A percentile compares a stretch with the other conserved stretches of the same genome.
These are phyloP conservation scores for Chroicocephalus ridibundus DNA, from an alignment of 2,113 vertebrate species.

Conservation along the genomic window DNA sequence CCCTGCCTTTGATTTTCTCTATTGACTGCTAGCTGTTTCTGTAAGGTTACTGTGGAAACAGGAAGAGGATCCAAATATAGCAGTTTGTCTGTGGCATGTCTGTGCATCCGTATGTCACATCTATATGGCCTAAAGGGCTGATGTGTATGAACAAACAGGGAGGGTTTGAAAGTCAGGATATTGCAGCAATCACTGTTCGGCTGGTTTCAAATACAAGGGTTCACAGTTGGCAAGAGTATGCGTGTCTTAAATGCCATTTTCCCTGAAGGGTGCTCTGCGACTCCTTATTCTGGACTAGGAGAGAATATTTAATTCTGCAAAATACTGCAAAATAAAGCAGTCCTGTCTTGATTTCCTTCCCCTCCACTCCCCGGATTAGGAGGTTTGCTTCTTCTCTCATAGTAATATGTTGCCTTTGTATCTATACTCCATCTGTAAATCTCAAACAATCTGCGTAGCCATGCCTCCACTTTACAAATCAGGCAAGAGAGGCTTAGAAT, in stretches of 20 bases:
- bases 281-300: not conserved
- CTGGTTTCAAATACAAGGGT: fast-evolving
- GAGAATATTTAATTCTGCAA: not conserved
- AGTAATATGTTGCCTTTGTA: not conserved
- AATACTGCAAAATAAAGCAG: not conserved
- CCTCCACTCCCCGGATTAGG: not conserved
- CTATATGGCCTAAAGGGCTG: conserved; percentile 11
- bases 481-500: not conserved
- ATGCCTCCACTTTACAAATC: not conserved
- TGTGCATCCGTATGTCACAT: conserved; percentile 30
- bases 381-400: not conserved
- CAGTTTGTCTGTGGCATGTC: conserved; percentile 33
- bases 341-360: not conserved
- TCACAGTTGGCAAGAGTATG: not conserved
- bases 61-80: not conserved
- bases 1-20: conserved; percentile 62
- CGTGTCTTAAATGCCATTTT: not conserved
- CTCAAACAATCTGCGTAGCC: not conserved
- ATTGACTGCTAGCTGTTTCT: conserved; percentile 54
- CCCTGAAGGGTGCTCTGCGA: not conserved
- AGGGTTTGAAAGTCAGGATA: not conserved
- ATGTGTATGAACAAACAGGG: not conserved
- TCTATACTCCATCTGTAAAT: not conserved
- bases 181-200: not conserved
- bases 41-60: conserved; percentile 66